Conservation (phyloP, 2,797 vertebrate genomes). For the Pachyuromys duprasi region DNA sequence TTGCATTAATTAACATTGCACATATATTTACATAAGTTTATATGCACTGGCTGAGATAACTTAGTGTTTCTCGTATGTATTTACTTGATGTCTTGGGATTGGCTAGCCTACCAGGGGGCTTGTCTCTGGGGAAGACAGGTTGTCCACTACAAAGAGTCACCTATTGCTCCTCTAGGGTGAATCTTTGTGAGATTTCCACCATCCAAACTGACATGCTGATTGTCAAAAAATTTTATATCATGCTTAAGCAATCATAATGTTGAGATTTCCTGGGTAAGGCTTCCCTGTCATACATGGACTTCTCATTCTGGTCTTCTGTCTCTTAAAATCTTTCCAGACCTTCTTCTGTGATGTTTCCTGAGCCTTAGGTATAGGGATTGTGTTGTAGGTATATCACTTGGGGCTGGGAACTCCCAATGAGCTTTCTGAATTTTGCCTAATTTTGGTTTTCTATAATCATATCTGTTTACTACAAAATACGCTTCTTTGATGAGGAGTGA, state of each 20-base stretch:
- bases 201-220: not conserved
- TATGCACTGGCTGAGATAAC: not conserved
- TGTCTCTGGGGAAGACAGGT: not conserved
- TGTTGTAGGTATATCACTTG: not conserved
- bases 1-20: not conserved
- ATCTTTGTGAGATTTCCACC: not conserved
- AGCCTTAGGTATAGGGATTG: not conserved
- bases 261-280: not conserved
- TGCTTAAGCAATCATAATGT: not conserved
- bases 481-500: not conserved
- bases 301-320: not conserved
- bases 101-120: not conserved
- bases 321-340: not conserved
- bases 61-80: not conserved
- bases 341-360: not conserved
- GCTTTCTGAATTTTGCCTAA: not conserved
- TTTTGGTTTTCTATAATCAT: not conserved
- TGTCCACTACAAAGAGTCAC: no score
- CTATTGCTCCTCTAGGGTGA: not conserved
- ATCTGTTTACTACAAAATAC: not conserved
- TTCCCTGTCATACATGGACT: not conserved
- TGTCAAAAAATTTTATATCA: not conserved
- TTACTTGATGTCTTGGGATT: not conserved
- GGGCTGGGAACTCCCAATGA: not conserved
- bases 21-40: not conserved